A percentile compares a stretch with the other conserved stretches of the same genome.
phyloP scores from a whole-genome alignment of 2,888 invertebrate genomes.

The Agrenia bidenticulata region DNA sequence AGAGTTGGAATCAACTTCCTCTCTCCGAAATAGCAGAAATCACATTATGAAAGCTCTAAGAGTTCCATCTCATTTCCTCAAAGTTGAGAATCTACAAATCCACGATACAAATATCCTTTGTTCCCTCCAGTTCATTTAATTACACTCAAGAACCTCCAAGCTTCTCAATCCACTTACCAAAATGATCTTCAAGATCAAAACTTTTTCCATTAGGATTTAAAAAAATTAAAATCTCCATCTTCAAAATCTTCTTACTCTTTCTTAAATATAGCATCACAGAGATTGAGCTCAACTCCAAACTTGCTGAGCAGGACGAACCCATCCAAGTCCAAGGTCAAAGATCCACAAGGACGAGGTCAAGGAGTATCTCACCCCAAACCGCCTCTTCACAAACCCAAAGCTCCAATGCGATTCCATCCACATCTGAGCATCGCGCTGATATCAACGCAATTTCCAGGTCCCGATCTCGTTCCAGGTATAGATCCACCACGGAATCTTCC shows the following conservation, averaged over 20 bases:
- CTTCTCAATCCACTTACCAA: no score
- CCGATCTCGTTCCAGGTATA: constrained; percentile 27
- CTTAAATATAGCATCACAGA: constrained; percentile 11
- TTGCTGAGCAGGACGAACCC: not conserved
- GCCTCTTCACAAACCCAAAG: not conserved
- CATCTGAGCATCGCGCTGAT: not conserved
- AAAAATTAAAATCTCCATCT: not conserved
- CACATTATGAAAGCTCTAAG: no score
- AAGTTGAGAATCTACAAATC: no score
- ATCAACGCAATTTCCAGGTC: constrained; percentile 25
- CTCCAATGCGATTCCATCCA: not conserved
- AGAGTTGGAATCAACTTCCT: no score
- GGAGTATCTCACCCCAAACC: not conserved
- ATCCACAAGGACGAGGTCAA: constrained; percentile 1
- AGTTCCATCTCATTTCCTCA: no score
- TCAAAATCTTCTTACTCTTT: not conserved
- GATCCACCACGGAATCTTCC: constrained; percentile 27
- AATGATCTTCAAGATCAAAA: no score
- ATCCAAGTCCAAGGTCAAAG: not conserved
- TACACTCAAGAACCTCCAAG: no score
- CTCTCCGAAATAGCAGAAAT: no score
- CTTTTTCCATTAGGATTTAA: no score
- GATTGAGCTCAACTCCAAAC: not conserved
- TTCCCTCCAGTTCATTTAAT: no score
- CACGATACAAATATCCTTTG: no score